phyloP scores from a whole-genome alignment of 2,113 vertebrate species.

The Pitta sordida region DNA sequence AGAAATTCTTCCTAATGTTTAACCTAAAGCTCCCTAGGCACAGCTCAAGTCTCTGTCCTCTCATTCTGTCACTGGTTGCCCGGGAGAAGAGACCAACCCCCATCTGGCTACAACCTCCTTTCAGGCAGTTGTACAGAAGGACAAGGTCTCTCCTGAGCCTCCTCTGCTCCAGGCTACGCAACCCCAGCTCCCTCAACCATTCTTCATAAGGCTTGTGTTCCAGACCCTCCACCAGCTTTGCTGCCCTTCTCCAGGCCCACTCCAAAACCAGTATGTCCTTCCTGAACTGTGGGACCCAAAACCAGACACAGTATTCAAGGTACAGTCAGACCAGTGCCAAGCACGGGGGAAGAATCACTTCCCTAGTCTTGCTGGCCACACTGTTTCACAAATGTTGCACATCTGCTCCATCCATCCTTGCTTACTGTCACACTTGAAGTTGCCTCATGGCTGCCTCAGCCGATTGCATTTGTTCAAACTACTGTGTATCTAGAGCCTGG shows the following conservation, averaged over 20 bases:
- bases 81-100: not conserved
- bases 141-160: not conserved
- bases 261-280: not conserved
- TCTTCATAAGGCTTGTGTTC: not conserved
- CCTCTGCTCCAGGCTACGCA: not conserved
- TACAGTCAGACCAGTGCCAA: not conserved
- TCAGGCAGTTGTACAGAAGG: not conserved
- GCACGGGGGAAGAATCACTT: not conserved
- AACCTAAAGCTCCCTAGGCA: not conserved
- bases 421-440: rapidly evolving
- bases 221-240: no score
- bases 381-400: not conserved
- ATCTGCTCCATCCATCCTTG: not conserved
- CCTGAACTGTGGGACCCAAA: not conserved
- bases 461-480: not conserved
- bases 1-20: not conserved
- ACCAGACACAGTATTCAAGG: not conserved
- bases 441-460: not conserved
- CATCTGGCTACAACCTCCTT: not conserved
- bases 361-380: not conserved
- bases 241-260: not conserved
- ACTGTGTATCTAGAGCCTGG: rapidly evolving
- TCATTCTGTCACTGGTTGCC: not conserved
- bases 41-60: not conserved
- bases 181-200: not conserved